These are phyloP conservation scores for Pogonocherus hispidulus DNA, from an alignment of 2,888 invertebrate species.

Conservation along the genomic window DNA sequence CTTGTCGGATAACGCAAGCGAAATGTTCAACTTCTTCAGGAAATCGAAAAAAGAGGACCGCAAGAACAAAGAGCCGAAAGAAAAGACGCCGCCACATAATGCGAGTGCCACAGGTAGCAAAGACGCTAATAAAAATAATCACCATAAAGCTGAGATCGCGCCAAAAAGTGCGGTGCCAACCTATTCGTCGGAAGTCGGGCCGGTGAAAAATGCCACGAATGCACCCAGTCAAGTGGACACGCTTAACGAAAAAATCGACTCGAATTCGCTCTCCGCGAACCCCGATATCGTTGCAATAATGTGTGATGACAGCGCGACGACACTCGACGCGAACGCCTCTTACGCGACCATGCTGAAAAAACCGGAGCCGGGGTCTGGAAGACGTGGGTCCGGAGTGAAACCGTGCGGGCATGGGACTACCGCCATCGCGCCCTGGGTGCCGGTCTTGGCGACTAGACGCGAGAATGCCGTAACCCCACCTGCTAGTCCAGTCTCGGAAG, in stretches of 20 bases:
- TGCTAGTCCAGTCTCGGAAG: constrained; percentile 61
- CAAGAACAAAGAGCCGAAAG: constrained; percentile 46
- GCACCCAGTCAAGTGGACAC: constrained; percentile 56
- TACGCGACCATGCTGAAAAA: constrained; percentile 52
- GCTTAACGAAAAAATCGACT: constrained; percentile 58
- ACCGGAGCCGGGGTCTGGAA: constrained; percentile 32
- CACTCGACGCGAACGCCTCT: constrained; percentile 36
- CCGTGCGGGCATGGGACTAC: constrained; percentile 67
- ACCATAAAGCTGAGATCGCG: constrained; percentile 57
- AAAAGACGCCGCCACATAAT: constrained; percentile 12
- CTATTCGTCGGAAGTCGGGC: constrained; percentile 53
- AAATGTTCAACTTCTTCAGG: constrained; percentile 64
- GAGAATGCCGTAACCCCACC: constrained; percentile 59
- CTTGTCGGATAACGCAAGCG: constrained; percentile 10
- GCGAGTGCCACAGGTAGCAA: constrained; percentile 47
- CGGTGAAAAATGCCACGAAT: constrained; percentile 57
- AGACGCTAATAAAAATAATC: constrained; percentile 64
- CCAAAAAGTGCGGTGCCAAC: constrained; percentile 55
- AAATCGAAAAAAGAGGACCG: constrained; percentile 60
- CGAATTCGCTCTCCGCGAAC: constrained; percentile 50
- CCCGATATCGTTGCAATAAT: constrained; percentile 41
- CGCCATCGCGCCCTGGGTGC: constrained; percentile 63
- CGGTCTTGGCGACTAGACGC: constrained; percentile 50
- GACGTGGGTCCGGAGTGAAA: constrained; percentile 56
- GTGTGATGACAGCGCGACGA: constrained; percentile 32